Conservation (phyloP, 1,140 invertebrate species). For the Mactra quadrangularis region DNA sequence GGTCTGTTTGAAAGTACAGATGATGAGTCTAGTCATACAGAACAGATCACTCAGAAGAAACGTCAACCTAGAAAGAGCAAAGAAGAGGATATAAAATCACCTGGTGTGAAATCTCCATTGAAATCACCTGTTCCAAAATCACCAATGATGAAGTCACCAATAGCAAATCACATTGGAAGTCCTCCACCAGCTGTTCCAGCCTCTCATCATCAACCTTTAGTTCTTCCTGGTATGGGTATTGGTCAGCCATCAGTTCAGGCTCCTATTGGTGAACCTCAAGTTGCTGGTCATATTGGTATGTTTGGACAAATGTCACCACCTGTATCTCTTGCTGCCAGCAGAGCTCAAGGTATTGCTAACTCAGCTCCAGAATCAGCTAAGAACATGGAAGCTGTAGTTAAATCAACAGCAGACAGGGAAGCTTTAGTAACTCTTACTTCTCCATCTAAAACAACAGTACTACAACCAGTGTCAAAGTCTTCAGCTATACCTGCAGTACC, state of each 20-base stretch:
- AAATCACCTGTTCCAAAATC: slow-evolving; percentile 53
- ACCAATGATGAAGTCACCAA: slow-evolving; percentile 46
- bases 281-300: slow-evolving; percentile 47
- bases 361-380: slow-evolving; percentile 22
- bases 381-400: background rate
- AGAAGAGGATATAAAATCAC: slow-evolving; percentile 45
- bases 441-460: slow-evolving; percentile 29
- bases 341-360: slow-evolving; percentile 1
- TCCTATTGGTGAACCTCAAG: slow-evolving; percentile 53
- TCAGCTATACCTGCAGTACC: slow-evolving; percentile 28
- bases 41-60: slow-evolving; percentile 41
- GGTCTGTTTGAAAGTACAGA: slow-evolving; percentile 77
- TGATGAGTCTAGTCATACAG: slow-evolving; percentile 44
- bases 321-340: slow-evolving; percentile 22
- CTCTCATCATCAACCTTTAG: slow-evolving; percentile 27
- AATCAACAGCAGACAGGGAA: background rate
- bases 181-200: slow-evolving; percentile 7
- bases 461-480: slow-evolving; percentile 15
- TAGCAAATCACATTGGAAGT: slow-evolving; percentile 23
- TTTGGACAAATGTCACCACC: slow-evolving; percentile 54
- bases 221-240: slow-evolving; percentile 54
- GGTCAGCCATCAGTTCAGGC: slow-evolving; percentile 26
- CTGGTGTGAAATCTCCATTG: slow-evolving; percentile 31
- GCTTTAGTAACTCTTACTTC: background rate
- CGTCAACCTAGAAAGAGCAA: slow-evolving; percentile 45